Conservation (phyloP, 1,140 invertebrate genomes). For the Spodoptera litura region DNA sequence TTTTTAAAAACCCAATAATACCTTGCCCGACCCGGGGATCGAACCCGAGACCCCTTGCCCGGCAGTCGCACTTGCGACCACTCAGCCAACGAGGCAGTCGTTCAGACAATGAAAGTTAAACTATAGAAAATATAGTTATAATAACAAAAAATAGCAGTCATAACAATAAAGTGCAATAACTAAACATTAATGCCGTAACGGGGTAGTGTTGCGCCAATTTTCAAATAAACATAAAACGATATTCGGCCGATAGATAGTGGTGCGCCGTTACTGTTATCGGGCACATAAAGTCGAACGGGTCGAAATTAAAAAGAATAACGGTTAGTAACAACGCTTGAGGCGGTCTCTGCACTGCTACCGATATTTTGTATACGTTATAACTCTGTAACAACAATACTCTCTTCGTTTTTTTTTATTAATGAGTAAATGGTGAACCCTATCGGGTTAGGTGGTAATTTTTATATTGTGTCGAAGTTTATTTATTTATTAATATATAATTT, state of each 20-base stretch:
- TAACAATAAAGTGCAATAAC: not conserved
- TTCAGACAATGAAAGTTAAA: no score
- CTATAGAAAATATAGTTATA: no score
- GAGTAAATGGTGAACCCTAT: no score
- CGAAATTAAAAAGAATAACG: constrained; percentile 64
- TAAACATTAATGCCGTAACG: constrained; percentile 1
- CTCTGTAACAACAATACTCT: not conserved
- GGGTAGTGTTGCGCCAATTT: constrained; percentile 50
- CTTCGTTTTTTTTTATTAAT: no score
- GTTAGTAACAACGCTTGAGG: constrained; percentile 41
- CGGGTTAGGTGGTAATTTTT: no score
- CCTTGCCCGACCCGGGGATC: no score
- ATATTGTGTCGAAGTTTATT: no score
- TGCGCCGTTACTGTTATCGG: constrained; percentile 48
- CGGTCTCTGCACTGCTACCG: constrained; percentile 11
- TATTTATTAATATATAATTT: no score
- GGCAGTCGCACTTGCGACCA: no score
- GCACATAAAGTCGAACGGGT: constrained; percentile 55
- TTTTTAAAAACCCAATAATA: no score
- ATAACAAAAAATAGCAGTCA: not conserved
- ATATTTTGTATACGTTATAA: constrained; percentile 25
- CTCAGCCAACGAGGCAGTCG: no score
- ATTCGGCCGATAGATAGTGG: constrained; percentile 49
- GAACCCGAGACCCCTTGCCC: no score
- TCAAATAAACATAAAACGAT: constrained; percentile 56